Evolutionary conservation across 2,888 invertebrate genomes (phyloP).

Genomic region (Anoncus sp.): DNA sequence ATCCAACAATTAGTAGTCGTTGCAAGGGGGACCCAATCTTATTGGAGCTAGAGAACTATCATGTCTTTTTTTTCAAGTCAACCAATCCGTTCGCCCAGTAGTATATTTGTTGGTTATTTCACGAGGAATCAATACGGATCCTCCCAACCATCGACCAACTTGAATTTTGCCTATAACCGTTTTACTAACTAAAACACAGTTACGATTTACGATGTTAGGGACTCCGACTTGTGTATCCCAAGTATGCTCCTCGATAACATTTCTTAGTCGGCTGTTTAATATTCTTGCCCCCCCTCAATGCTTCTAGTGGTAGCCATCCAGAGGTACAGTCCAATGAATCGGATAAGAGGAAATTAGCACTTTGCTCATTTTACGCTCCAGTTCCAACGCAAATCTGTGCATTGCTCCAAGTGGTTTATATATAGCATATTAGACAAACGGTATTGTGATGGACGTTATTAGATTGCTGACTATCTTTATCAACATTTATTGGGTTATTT

Average conservation of each 20-base stretch:
- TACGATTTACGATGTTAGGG: conserved; percentile 1
- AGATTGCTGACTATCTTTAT: neutral
- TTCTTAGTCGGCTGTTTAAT: conserved; percentile 6
- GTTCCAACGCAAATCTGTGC: conserved; percentile 77
- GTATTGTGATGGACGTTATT: neutral
- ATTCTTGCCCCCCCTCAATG: neutral
- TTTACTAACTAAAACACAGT: no score
- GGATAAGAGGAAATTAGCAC: neutral
- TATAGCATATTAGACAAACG: no score
- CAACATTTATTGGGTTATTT: neutral
- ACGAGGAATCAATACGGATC: no score
- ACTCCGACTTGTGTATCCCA: neutral
- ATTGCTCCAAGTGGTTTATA: neutral
- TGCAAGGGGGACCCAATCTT: no score
- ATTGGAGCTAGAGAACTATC: no score
- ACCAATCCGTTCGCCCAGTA: no score
- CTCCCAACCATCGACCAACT: no score
- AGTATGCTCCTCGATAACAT: neutral
- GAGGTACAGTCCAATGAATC: conserved; percentile 6
- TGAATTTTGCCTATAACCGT: no score
- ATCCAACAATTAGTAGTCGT: no score
- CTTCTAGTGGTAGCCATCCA: neutral
- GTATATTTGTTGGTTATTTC: no score
- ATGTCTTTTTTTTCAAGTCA: no score
- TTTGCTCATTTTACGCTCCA: conserved; percentile 65